Evolutionary conservation across 2,888 invertebrate species (phyloP).

Genomic region (Chromoteleia sp.): DNA sequence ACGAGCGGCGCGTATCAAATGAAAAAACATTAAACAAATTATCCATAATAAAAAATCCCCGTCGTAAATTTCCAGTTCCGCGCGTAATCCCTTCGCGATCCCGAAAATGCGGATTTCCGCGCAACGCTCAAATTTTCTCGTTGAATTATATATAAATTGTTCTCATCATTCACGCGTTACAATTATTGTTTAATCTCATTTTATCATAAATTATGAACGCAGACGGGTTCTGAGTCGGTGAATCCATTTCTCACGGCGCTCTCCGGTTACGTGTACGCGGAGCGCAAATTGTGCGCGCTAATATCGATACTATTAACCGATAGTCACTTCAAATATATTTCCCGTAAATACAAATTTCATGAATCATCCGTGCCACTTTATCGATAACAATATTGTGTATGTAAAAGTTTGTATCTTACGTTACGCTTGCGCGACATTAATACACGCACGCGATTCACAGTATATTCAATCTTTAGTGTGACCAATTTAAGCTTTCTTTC

Average conservation of each 20-base stretch:
- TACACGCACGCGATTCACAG: too few species aligned
- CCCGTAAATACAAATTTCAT: slow-evolving; percentile 58
- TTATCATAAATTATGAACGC: slow-evolving; percentile 51
- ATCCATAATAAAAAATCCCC: slow-evolving; percentile 31
- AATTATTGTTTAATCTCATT: slow-evolving; percentile 65
- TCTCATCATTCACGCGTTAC: slow-evolving; percentile 58
- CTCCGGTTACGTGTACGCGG: slow-evolving; percentile 53
- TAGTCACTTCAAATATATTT: slow-evolving; percentile 56
- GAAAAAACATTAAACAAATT: slow-evolving; percentile 42
- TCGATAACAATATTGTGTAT: slow-evolving; percentile 46
- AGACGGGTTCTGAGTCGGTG: slow-evolving; percentile 57
- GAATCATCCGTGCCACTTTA: slow-evolving; percentile 48
- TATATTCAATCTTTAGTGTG: neutral
- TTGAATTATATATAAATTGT: slow-evolving; percentile 55
- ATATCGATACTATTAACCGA: slow-evolving; percentile 74
- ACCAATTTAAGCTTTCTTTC: too few species aligned
- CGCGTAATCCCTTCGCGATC: slow-evolving; percentile 26
- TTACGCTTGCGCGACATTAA: neutral
- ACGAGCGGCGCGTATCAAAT: slow-evolving; percentile 26
- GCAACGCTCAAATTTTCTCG: slow-evolving; percentile 32
- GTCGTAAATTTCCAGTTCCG: slow-evolving; percentile 25
- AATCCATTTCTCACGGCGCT: slow-evolving; percentile 60
- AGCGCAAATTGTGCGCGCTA: slow-evolving; percentile 72
- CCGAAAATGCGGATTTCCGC: slow-evolving; percentile 41
- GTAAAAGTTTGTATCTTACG: slow-evolving; percentile 31